Evolutionary conservation across 2,888 invertebrate species (phyloP), one percentile per base, ranked within the genome.

Genomic region (Tribolium freemani): DNA sequence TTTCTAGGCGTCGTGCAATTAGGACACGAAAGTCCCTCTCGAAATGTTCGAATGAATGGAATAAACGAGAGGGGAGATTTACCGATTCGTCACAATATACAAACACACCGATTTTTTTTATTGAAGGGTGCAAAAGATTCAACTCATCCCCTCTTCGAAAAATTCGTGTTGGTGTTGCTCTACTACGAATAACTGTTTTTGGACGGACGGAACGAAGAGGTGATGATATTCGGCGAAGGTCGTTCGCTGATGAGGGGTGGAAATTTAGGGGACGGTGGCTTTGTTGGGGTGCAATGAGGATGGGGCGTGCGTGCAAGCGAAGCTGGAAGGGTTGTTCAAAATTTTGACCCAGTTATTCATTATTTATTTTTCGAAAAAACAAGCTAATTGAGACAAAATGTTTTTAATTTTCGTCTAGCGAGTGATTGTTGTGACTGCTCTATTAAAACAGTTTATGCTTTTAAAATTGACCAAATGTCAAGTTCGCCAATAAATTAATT

Each of bases 161-260:
- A 58, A 45, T 13, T 38, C 13, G 38, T 31, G 31, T 56, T 38
- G 56, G 56, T 56, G 38, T 56, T 13, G 38, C 26, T 16, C 16
- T 16, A 16, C 16, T 38, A 31, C 58, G 38, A 50, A 21, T 51
- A 51, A 51, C 51, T 16, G 45, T 38, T 58, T 58, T 58, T 9
- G 44, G 58, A 58, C 44, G 45, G 11, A 38, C 38, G 30, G 16
- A 30, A 38, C 31, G 56, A 58, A 58, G 57, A 58, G 57, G 57
- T 58, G 57, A 44, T 58, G 57, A 58, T 58, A 20, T 58, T 58
- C 44, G 45, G 20, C 45, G 57, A 57, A 57, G 57, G 57, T 58
- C 57, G 45, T 16, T 56, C 31, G 56, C 11, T 6, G 9, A 53
- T 31, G 38, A 38, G 54, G 51, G 57, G 45, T 58, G 57, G 57